Evolutionary conservation across 1,140 invertebrate genomes (phyloP).

Genomic region (Ips typographus): DNA sequence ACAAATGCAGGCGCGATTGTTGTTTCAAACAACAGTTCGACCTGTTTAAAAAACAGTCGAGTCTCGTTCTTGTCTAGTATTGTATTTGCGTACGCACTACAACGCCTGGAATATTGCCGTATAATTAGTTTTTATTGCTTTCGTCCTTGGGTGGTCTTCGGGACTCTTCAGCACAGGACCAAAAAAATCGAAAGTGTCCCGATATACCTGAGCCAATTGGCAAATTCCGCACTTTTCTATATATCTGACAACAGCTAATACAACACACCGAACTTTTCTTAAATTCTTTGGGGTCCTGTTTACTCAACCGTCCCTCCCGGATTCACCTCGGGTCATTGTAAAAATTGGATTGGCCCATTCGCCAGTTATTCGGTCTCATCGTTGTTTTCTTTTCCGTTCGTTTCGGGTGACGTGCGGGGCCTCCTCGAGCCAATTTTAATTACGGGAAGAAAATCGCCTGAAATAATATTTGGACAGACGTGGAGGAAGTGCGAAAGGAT

Average conservation of each 20-base stretch:
- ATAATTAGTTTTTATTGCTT: constrained; percentile 13
- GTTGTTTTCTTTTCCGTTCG: constrained; percentile 17
- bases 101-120: not conserved
- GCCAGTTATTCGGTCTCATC: constrained; percentile 4
- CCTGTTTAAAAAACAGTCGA: constrained; percentile 18
- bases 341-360: constrained; percentile 22
- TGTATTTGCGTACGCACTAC: not conserved
- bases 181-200: too few relatives aligned
- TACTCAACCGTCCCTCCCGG: constrained; percentile 36
- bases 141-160: not conserved
- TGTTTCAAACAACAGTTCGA: constrained; percentile 12
- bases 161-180: too few relatives aligned
- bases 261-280: constrained; percentile 10
- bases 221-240: too few relatives aligned
- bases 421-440: constrained; percentile 41
- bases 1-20: constrained; percentile 14
- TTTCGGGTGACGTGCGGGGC: constrained; percentile 1
- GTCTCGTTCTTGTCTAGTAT: not conserved
- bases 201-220: too few relatives aligned
- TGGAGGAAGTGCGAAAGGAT: constrained; percentile 36
- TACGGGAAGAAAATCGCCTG: constrained; percentile 44
- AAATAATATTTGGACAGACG: constrained; percentile 46
- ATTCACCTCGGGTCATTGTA: constrained; percentile 25
- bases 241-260: constrained; percentile 16
- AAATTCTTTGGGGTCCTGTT: constrained; percentile 30